These are phyloP conservation scores for Proisotoma minuta DNA, from an alignment of 2,888 invertebrate genomes.

Conservation along the genomic window DNA sequence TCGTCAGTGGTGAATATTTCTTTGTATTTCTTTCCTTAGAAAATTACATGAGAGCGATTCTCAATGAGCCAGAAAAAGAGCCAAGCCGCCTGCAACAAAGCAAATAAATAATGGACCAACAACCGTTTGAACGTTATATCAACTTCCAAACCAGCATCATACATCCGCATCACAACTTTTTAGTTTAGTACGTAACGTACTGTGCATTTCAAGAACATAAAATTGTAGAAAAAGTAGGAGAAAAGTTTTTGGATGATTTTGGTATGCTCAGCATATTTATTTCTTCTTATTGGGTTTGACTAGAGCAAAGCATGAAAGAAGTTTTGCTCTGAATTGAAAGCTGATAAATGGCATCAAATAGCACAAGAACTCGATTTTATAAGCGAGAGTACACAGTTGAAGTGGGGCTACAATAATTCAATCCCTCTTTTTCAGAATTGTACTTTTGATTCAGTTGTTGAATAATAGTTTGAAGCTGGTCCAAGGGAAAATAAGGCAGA, in stretches of 20 bases:
- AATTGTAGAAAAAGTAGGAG: background rate
- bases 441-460: background rate
- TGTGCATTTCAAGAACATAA: background rate
- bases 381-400: too few species aligned
- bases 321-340: too few species aligned
- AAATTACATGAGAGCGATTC: constrained; percentile 12
- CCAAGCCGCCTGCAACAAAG: constrained; percentile 15
- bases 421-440: background rate
- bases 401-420: background rate
- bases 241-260: background rate
- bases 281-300: background rate
- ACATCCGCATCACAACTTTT: background rate
- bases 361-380: too few species aligned
- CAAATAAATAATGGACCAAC: constrained; percentile 16
- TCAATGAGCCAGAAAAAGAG: constrained; percentile 11
- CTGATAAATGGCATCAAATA: too few species aligned
- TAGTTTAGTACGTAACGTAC: background rate
- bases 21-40: constrained; percentile 1
- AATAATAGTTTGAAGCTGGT: background rate
- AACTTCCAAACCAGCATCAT: background rate
- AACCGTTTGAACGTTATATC: background rate
- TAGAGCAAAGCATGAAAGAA: background rate
- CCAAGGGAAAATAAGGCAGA: too few species aligned
- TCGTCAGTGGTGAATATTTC: background rate
- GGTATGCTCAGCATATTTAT: background rate